Evolutionary conservation across 2,888 invertebrate species (phyloP).

Genomic region (Alitta virens): DNA sequence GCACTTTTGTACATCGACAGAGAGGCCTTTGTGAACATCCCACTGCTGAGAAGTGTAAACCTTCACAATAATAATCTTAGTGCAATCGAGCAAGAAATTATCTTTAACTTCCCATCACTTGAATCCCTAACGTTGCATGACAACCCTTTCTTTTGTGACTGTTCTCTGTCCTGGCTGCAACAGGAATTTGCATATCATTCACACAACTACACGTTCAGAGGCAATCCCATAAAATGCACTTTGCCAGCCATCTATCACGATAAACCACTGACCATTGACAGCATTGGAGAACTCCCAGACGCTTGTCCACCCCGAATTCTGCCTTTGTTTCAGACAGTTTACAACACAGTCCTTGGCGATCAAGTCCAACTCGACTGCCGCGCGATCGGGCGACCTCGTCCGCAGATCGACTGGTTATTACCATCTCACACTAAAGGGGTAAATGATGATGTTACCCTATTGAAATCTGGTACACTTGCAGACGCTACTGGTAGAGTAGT

Average conservation of each 20-base stretch:
- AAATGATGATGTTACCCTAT: constrained; percentile 8
- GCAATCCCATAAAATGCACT: neutral
- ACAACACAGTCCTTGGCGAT: constrained; percentile 20
- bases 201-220: constrained; percentile 4
- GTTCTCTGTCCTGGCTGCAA: constrained; percentile 48
- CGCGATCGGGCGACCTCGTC: constrained; percentile 25
- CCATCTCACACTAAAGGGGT: constrained; percentile 8
- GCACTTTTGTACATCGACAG: constrained; percentile 61
- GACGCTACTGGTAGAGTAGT: constrained; percentile 5
- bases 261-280: neutral
- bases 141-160: constrained; percentile 59
- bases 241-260: neutral
- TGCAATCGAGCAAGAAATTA: constrained; percentile 47
- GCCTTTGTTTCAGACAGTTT: constrained; percentile 16
- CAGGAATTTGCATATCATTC: neutral
- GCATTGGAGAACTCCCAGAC: neutral
- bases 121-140: constrained; percentile 53
- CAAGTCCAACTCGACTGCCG: constrained; percentile 21
- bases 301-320: constrained; percentile 25
- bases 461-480: constrained; percentile 11
- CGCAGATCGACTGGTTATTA: constrained; percentile 26
- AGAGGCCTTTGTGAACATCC: constrained; percentile 51
- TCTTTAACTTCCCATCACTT: constrained; percentile 41
- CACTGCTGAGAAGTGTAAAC: constrained; percentile 72
- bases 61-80: constrained; percentile 64